These are phyloP conservation scores for Sebastes variabilis DNA, from an alignment of 2,797 vertebrate genomes.

Conservation along the genomic window DNA sequence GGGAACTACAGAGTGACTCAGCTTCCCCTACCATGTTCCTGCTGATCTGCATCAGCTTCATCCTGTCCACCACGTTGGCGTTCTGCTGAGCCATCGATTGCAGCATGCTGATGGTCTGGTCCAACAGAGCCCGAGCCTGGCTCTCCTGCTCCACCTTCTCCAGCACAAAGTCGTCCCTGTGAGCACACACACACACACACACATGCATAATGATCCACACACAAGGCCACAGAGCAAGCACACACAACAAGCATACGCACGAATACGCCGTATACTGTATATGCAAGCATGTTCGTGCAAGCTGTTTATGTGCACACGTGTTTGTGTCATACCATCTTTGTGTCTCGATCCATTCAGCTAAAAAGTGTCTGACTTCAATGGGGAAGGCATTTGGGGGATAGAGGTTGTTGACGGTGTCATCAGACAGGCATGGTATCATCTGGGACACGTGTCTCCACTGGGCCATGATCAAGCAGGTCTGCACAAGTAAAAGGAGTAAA, in stretches of 20 bases:
- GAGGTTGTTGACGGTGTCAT: constrained; percentile 69
- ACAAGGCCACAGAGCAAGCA: neutral
- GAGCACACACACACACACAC: neutral
- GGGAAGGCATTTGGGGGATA: constrained; percentile 79
- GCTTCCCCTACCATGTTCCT: constrained; percentile 72
- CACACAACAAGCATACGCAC: neutral
- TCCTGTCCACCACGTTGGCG: constrained; percentile 77
- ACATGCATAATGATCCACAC: neutral
- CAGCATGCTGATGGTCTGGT: constrained; percentile 67
- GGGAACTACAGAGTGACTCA: neutral
- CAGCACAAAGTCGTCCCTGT: constrained; percentile 78
- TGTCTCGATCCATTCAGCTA: constrained; percentile 82
- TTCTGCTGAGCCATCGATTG: constrained; percentile 62
- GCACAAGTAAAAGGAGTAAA: neutral
- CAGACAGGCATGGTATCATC: constrained; percentile 67
- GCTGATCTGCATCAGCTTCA: constrained; percentile 81
- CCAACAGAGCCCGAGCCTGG: constrained; percentile 68
- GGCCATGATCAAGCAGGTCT: constrained; percentile 76
- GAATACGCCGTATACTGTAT: neutral
- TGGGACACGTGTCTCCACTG: constrained; percentile 81
- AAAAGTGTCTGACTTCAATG: constrained; percentile 81
- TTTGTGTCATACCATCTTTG: constrained; percentile 79
- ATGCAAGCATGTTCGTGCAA: neutral
- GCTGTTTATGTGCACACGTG: neutral
- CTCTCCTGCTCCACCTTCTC: constrained; percentile 69